Evolutionary conservation across 2,888 invertebrate genomes (phyloP), one percentile per base, ranked within the genome.

Genomic region (Apodemia mormo): DNA sequence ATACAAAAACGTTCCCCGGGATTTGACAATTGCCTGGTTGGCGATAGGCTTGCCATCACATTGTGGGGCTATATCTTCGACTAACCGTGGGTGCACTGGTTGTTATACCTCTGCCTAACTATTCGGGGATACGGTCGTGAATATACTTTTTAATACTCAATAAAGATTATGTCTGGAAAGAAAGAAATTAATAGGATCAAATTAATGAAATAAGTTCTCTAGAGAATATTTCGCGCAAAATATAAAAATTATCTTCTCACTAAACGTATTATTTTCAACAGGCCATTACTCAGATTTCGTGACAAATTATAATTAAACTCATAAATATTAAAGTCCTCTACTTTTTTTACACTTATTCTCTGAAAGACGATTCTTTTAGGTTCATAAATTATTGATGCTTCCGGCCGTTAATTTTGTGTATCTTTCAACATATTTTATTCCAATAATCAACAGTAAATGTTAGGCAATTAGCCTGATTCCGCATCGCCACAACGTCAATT

Each of bases 401-500:
- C 70, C 70, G 66, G 58, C 70, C 49, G 66, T 73, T 68, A 69
- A 69, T 73, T 71, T 45, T 12, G 49, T 40, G 65, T 69, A 61
- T 69, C 70, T 71, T 67, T 72, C 69, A 71, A 67, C 80, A 72
- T 71, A 71, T 70, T 71, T 80, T 85, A 82, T 79, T 80, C 78
- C 76, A 81, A 71, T 71, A 72, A 73, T 71, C 71, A 72, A 70
- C 70, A 67, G 68, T 73, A 72, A 72, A 73, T 67, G 71, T 67
- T 68, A 72, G 71, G 70, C 71, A 76, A 76, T 76, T 74, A 75
- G 71, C 72, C 66, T 33, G 70, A 73, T 73, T 73, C 75, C 73
- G 73, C 49, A 70, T 69, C 73, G 68, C 71, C 72, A 68, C 78
- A 79, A 78, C 83, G 82, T 83, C 85, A 86, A 87, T 87, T 87